Conservation (phyloP, 2,888 invertebrate species). For the Lasioglossum pauxillum region DNA sequence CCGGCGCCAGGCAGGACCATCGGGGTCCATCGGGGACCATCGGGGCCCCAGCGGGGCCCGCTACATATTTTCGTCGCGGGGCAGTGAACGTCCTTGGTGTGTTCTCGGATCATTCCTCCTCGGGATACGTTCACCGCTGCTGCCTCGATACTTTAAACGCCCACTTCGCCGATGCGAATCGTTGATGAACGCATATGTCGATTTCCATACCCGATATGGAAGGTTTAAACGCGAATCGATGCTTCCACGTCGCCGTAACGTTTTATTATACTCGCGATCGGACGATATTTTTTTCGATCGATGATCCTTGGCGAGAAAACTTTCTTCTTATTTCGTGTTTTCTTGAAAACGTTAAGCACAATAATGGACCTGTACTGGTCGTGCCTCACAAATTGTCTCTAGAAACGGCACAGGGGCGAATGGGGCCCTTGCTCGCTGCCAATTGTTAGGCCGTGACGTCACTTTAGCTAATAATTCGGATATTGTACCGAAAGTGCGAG, state of each 20-base stretch:
- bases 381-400: too few species aligned
- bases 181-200: constrained; percentile 20
- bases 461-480: too few species aligned
- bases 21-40: constrained; percentile 27
- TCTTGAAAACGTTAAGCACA: neutral
- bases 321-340: neutral
- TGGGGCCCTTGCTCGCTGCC: too few species aligned
- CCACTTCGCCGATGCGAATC: constrained; percentile 16
- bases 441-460: too few species aligned
- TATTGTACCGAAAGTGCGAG: too few species aligned
- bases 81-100: constrained; percentile 80
- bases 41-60: constrained; percentile 23
- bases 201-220: constrained; percentile 32
- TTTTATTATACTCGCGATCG: neutral
- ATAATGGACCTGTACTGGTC: too few species aligned
- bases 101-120: constrained; percentile 57
- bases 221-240: constrained; percentile 11
- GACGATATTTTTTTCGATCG: too few species aligned
- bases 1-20: constrained; percentile 70
- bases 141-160: constrained; percentile 33
- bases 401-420: too few species aligned
- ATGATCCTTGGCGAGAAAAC: neutral
- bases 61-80: constrained; percentile 57
- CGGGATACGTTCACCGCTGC: constrained; percentile 15
- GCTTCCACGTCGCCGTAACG: neutral